Conservation (phyloP, 2,113 vertebrate species). For the Fukomys damarensis region DNA sequence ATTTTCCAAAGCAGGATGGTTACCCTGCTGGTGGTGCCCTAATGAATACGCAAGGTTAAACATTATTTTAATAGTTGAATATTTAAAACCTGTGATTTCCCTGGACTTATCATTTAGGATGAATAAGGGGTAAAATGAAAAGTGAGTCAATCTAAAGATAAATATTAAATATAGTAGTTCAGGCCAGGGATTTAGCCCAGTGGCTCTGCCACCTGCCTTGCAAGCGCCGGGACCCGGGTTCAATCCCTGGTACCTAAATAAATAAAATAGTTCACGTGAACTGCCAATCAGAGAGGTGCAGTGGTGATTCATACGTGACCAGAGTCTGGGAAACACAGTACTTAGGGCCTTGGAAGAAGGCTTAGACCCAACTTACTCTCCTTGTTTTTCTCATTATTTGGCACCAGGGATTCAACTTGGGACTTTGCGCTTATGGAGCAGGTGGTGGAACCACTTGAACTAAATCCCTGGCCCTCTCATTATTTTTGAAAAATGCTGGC, state of each 20-base stretch:
- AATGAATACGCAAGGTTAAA: neutral
- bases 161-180: neutral
- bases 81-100: neutral
- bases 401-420: no score
- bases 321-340: neutral
- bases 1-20: neutral
- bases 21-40: neutral
- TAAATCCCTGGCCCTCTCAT: no score
- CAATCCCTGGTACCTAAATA: no score
- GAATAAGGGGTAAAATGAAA: conserved; percentile 18
- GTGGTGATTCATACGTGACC: neutral
- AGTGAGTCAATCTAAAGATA: neutral
- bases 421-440: no score
- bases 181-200: no score
- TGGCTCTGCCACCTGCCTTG: no score
- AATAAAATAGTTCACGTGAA: neutral
- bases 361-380: neutral
- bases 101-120: neutral
- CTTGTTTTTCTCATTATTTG: neutral
- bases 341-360: neutral
- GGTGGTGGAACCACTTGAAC: no score
- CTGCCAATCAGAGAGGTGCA: neutral
- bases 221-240: no score
- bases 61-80: neutral
- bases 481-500: neutral